Conservation (phyloP, 1,140 invertebrate genomes). For the Laupala kohalensis region DNA sequence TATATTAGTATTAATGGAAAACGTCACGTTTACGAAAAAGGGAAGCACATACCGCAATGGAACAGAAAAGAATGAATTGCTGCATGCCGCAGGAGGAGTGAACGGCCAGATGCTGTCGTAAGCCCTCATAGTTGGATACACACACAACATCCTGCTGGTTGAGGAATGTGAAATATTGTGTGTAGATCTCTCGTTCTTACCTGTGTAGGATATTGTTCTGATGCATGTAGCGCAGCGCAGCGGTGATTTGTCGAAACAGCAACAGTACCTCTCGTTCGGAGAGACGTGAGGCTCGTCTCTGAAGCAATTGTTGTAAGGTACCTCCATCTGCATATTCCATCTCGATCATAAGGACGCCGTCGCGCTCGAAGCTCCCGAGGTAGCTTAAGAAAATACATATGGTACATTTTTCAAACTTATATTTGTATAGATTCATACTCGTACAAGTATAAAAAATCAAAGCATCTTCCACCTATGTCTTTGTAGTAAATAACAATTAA, state of each 20-base stretch:
- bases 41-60: too few relatives aligned
- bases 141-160: too few relatives aligned
- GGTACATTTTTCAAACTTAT: too few relatives aligned
- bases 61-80: background rate
- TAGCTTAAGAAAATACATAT: constrained; percentile 46
- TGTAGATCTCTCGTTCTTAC: constrained; percentile 24
- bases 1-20: too few relatives aligned
- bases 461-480: too few relatives aligned
- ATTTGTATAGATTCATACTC: too few relatives aligned
- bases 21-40: too few relatives aligned
- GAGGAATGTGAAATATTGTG: background rate
- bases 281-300: constrained; percentile 30
- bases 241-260: constrained; percentile 55
- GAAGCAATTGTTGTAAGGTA: constrained; percentile 51
- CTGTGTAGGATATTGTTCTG: constrained; percentile 58
- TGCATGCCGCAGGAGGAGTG: too few relatives aligned
- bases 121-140: too few relatives aligned
- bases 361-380: constrained; percentile 59
- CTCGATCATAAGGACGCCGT: constrained; percentile 60
- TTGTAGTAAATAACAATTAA: too few relatives aligned
- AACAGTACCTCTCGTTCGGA: constrained; percentile 48
- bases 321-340: constrained; percentile 73
- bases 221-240: constrained; percentile 58
- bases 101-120: too few relatives aligned
- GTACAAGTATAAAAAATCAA: too few relatives aligned